Base-by-base conservation (phyloP, 2,113 vertebrate genomes). In the Saccopteryx bilineata region DNA sequence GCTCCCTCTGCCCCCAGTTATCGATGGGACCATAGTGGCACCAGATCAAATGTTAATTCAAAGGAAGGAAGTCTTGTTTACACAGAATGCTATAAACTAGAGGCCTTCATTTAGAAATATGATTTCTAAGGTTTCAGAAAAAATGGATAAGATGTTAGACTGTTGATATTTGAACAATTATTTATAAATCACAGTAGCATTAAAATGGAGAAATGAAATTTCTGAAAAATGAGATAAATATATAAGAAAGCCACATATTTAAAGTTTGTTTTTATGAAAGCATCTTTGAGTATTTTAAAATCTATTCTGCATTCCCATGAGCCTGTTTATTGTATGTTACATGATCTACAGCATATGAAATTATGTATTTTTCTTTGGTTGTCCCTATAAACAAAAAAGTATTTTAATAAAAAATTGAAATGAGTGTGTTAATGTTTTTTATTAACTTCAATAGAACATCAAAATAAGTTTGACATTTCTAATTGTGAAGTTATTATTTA, bases 381-480 rank as follows among this genome's bases (percentile, higher is more conserved):
- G 61, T 90, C 75, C 86, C 63, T 92, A 48, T 93, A 74, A 94
- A 92, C 81, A 95, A 86, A 87, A 75, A 93, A 91, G 7, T 95
- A 94, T 97, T 97, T 97, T 97, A 97, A 97, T 97, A 97, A 97
- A 98, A 97, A 92, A 85, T 54, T 66, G 17, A 94, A 94, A 82
- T 79, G 66, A 74, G 2, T 39, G 12, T 60, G 39, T 90, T 13
- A 1, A 1, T 60, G 13, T 56, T 52, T 86, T 95, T 90, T 90
- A 33, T 90, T 87, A 58, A 90, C n/a, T 28, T 94, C 19, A 9
- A 60, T 24, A 33, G 33, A 90, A 33, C 4, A 46, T 50, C 31
- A 31, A 56, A 61, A 1, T 26, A 24, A 93, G 50, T 26, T 12
- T 74, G 82, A 18, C 1, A 2, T 71, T 60, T 92, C 60, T 96